Percentiles rank a stretch among this genome's conserved stretches.
These are phyloP conservation scores for Muscicapa comitata DNA, from an alignment of 2,797 vertebrate species.

Conservation along the genomic window DNA sequence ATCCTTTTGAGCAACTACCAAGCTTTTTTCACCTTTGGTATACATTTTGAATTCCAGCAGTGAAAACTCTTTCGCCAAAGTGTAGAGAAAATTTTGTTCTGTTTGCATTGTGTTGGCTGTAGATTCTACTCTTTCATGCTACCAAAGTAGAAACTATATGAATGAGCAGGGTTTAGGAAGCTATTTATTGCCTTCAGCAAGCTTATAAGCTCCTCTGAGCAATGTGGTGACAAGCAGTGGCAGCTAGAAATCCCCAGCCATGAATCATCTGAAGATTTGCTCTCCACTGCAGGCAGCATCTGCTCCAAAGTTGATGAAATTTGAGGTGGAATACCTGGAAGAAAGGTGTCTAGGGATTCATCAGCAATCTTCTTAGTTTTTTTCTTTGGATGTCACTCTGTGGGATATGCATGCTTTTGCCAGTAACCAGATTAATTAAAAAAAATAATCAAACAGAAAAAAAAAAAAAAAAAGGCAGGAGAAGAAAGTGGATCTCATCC, in stretches of 20 bases:
- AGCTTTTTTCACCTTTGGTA: not conserved
- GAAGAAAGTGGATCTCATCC: too few species aligned
- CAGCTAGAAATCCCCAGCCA: not conserved
- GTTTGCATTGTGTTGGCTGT: not conserved
- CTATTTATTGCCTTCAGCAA: conserved; percentile 12
- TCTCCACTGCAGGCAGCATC: not conserved
- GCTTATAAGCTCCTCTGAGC: not conserved
- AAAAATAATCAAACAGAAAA: too few species aligned
- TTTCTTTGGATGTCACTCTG: not conserved
- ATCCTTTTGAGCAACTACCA: not conserved
- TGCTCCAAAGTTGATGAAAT: not conserved
- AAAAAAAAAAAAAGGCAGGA: too few species aligned
- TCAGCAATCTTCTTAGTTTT: not conserved
- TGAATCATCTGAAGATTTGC: not conserved
- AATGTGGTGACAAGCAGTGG: not conserved
- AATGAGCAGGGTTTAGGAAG: not conserved
- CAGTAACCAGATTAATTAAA: too few species aligned
- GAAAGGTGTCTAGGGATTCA: not conserved
- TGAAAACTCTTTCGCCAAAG: not conserved
- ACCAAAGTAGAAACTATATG: not conserved
- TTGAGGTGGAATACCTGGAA: not conserved
- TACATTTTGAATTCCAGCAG: not conserved
- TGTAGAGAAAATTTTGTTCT: not conserved
- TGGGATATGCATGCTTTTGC: not conserved
- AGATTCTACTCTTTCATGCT: not conserved